Percentiles rank a stretch among this genome's conserved stretches.
Evolutionary conservation across 2,797 vertebrate species (phyloP).

Genomic region (Xenops minutus): DNA sequence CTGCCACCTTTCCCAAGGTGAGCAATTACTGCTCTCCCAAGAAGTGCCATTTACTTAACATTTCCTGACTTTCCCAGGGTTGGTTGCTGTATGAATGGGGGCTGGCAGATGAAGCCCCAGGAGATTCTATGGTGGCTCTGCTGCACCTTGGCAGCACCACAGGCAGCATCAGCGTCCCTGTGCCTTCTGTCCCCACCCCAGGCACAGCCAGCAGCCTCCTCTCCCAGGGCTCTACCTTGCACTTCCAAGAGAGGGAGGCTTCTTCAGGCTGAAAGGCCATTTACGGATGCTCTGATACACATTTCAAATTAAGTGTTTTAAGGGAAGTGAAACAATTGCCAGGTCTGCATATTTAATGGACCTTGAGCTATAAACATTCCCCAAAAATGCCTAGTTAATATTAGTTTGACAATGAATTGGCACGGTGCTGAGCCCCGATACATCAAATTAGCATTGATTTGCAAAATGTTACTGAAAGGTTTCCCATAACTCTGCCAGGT

Average conservation of each 20-base stretch:
- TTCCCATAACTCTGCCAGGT: constrained; percentile 68
- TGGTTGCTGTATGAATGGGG: background rate
- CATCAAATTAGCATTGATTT: constrained; percentile 72
- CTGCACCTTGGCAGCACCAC: background rate
- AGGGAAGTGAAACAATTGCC: constrained; percentile 45
- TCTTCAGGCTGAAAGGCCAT: background rate
- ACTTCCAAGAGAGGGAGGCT: background rate
- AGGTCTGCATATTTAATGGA: constrained; percentile 68
- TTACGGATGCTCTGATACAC: constrained; percentile 25
- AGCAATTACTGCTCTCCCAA: background rate
- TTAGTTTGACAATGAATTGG: constrained; percentile 67
- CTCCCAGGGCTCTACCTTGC: background rate
- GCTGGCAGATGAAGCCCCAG: background rate
- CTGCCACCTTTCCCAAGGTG: background rate
- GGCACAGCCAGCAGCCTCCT: background rate
- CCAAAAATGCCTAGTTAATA: constrained; percentile 61
- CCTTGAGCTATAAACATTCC: constrained; percentile 62
- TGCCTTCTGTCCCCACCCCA: background rate
- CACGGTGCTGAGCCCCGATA: background rate
- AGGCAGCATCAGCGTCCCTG: background rate
- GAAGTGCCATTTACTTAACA: background rate
- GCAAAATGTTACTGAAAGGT: constrained; percentile 64
- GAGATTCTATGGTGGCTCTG: background rate
- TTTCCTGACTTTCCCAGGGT: background rate
- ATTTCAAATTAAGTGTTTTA: constrained; percentile 39